Conservation (phyloP, 1,140 invertebrate species). For the Kradibia gibbosae region DNA sequence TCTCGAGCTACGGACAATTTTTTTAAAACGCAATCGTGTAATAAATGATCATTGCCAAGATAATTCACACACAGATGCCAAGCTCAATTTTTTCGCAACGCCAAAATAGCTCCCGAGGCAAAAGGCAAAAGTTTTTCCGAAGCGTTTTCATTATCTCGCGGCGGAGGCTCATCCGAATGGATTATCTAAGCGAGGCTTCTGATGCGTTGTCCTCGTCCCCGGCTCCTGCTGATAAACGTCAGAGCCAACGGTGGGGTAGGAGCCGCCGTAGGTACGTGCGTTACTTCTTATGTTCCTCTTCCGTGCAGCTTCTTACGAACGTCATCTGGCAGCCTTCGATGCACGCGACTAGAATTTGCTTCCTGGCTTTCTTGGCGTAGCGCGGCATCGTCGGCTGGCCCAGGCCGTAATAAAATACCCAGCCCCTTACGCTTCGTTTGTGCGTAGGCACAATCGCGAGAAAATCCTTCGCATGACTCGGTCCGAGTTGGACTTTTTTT, state of each 20-base stretch:
- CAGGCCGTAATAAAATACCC: no score
- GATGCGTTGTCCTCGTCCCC: not conserved
- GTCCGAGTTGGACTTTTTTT: not conserved
- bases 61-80: not conserved
- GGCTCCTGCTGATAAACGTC: no score
- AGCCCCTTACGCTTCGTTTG: not conserved
- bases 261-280: no score
- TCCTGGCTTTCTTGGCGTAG: not conserved
- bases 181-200: not conserved
- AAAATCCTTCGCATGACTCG: constrained; percentile 19
- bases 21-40: not conserved
- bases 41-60: not conserved
- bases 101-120: no score
- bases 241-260: not conserved
- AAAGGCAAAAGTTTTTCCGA: not conserved
- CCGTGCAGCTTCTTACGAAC: not conserved
- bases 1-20: no score
- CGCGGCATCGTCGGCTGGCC: not conserved
- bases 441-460: constrained; percentile 18
- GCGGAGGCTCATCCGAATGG: not conserved
- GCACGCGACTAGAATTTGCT: constrained; percentile 36
- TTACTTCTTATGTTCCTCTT: not conserved
- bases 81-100: not conserved
- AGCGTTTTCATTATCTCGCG: not conserved
- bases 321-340: not conserved